Conservation (phyloP, 2,113 vertebrate genomes). For the Barbus barbus region DNA sequence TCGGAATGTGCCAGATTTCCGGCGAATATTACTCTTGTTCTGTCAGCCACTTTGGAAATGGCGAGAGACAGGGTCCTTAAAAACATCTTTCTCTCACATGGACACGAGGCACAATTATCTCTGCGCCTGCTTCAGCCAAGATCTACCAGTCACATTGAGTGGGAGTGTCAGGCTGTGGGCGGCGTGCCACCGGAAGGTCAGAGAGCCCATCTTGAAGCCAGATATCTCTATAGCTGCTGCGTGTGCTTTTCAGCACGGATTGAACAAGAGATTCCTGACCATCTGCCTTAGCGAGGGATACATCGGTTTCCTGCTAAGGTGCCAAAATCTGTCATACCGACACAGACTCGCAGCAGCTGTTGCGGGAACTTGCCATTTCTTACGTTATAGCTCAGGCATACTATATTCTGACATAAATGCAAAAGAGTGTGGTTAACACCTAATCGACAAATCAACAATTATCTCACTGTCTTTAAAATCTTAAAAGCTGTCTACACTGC, state of each 20-base stretch:
- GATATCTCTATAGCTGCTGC: slow-evolving; percentile 69
- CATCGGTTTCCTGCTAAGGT: slow-evolving; percentile 53
- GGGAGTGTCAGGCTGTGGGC: slow-evolving; percentile 72
- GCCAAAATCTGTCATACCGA: slow-evolving; percentile 27
- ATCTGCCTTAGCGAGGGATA: slow-evolving; percentile 68
- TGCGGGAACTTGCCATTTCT: slow-evolving; percentile 24
- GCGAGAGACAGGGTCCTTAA: slow-evolving; percentile 77
- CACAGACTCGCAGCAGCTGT: slow-evolving; percentile 29
- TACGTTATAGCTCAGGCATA: background rate
- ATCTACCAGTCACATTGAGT: slow-evolving; percentile 74
- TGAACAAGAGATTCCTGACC: slow-evolving; percentile 64
- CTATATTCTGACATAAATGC: background rate
- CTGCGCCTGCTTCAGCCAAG: slow-evolving; percentile 70
- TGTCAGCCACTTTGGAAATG: slow-evolving; percentile 69
- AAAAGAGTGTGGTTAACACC: background rate
- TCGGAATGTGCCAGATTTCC: slow-evolving; percentile 70
- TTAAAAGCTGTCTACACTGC: background rate
- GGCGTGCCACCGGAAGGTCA: slow-evolving; percentile 77
- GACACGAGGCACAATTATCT: slow-evolving; percentile 77
- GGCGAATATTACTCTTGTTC: slow-evolving; percentile 72
- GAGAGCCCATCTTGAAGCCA: slow-evolving; percentile 76
- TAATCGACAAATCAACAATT: background rate
- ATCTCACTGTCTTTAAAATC: background rate
- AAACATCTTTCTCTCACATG: slow-evolving; percentile 74
- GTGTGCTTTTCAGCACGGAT: slow-evolving; percentile 66